Evolutionary conservation across 2,113 vertebrate genomes (phyloP).

Genomic region (Apodemus speciosus): DNA sequence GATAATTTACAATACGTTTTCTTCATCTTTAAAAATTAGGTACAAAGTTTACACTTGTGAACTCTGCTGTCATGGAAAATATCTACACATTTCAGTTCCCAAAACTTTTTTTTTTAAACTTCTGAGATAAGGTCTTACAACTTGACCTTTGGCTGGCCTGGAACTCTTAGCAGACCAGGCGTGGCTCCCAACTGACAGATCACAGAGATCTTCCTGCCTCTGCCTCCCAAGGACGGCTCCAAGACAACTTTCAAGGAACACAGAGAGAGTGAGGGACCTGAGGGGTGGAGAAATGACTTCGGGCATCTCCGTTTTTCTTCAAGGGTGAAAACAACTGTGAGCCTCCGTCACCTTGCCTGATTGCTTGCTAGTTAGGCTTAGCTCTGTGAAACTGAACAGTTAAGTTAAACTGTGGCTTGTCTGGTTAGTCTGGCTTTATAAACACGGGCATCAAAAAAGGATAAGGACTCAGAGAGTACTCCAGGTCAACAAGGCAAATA

Average conservation of each 20-base stretch:
- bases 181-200: background rate
- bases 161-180: background rate
- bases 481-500: constrained; percentile 1
- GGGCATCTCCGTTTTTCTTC: constrained; percentile 8
- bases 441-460: background rate
- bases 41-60: constrained; percentile 40
- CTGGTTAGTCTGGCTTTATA: constrained; percentile 1
- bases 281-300: background rate
- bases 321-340: background rate
- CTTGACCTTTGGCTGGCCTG: background rate
- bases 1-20: constrained; percentile 47
- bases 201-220: background rate
- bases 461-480: background rate
- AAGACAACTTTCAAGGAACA: constrained; percentile 37
- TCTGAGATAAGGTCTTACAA: background rate
- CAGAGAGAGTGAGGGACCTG: background rate
- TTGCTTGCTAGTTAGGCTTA: background rate
- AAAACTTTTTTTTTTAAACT: background rate
- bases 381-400: background rate
- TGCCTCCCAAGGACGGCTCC: background rate
- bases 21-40: constrained; percentile 24
- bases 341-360: background rate
- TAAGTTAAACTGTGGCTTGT: background rate
- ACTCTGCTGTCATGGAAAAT: constrained; percentile 43
- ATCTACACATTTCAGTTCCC: constrained; percentile 13